Conservation (phyloP, 2,888 invertebrate species). For the Cosmorhoe ocellata region DNA sequence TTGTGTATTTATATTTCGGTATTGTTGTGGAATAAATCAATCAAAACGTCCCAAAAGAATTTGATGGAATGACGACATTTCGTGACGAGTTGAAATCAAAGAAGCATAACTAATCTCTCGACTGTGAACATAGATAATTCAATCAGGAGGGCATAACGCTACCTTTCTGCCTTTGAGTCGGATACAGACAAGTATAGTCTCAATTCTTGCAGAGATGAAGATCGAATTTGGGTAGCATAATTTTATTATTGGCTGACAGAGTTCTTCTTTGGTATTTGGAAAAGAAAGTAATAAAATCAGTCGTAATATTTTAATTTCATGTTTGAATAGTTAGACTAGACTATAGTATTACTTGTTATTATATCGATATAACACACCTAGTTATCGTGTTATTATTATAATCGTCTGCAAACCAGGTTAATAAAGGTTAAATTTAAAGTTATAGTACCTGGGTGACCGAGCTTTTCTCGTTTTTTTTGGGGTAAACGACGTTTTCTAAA, state of each 20-base stretch:
- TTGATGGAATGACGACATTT: conserved; percentile 35
- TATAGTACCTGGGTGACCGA: no score
- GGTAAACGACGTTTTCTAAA: no score
- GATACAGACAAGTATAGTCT: conserved; percentile 6
- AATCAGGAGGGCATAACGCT: conserved; percentile 40
- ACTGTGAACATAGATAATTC: conserved; percentile 49
- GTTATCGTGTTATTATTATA: no score
- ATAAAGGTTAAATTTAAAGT: no score
- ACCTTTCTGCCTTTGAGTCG: conserved; percentile 28
- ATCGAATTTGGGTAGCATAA: background rate
- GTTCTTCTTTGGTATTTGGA: conserved; percentile 15
- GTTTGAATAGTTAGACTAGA: no score
- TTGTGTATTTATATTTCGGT: no score
- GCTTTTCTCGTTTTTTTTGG: no score
- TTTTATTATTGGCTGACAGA: conserved; percentile 9
- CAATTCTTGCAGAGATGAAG: background rate
- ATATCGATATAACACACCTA: no score
- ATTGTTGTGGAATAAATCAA: conserved; percentile 6
- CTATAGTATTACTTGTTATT: no score
- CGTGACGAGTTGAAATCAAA: conserved; percentile 44
- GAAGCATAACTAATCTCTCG: conserved; percentile 46
- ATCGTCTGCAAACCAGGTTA: no score
- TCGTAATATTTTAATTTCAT: no score
- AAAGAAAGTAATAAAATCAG: conserved; percentile 5
- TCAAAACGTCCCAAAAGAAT: conserved; percentile 10